Evolutionary conservation across 2,888 invertebrate species (phyloP).

Genomic region (Tyria jacobaeae): DNA sequence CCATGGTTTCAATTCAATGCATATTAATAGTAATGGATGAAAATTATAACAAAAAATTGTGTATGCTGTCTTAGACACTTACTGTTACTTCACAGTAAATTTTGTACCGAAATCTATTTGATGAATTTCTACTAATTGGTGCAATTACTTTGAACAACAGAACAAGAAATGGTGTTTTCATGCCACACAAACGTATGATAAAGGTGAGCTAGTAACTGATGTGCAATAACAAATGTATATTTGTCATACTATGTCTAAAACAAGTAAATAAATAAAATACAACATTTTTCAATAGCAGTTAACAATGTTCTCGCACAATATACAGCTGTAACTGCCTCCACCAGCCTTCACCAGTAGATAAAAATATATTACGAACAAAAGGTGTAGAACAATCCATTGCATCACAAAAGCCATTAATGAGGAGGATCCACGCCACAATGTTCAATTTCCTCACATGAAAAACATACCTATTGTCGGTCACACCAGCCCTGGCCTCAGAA

Average conservation of each 20-base stretch:
- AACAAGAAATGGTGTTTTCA: neutral
- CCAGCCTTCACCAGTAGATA: constrained; percentile 12
- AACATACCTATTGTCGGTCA: constrained; percentile 16
- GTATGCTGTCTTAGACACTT: too few species aligned
- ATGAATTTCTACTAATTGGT: too few species aligned
- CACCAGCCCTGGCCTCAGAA: neutral
- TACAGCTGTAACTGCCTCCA: constrained; percentile 4
- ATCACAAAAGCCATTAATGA: constrained; percentile 40
- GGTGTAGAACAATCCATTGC: constrained; percentile 25
- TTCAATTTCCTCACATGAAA: constrained; percentile 38
- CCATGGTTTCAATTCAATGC: too few species aligned
- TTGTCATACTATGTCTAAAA: too few species aligned
- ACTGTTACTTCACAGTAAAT: too few species aligned
- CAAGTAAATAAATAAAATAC: neutral
- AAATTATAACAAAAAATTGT: too few species aligned
- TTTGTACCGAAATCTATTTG: too few species aligned
- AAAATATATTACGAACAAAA: constrained; percentile 22
- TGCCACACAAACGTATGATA: neutral
- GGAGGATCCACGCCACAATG: constrained; percentile 30
- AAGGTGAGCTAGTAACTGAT: too few species aligned
- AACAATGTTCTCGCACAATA: constrained; percentile 8
- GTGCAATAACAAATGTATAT: too few species aligned
- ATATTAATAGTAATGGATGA: too few species aligned
- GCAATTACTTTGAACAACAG: too few species aligned
- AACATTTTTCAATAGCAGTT: neutral